These are phyloP conservation scores for Pyrrhia umbra DNA, from an alignment of 2,888 invertebrate species.

Conservation along the genomic window DNA sequence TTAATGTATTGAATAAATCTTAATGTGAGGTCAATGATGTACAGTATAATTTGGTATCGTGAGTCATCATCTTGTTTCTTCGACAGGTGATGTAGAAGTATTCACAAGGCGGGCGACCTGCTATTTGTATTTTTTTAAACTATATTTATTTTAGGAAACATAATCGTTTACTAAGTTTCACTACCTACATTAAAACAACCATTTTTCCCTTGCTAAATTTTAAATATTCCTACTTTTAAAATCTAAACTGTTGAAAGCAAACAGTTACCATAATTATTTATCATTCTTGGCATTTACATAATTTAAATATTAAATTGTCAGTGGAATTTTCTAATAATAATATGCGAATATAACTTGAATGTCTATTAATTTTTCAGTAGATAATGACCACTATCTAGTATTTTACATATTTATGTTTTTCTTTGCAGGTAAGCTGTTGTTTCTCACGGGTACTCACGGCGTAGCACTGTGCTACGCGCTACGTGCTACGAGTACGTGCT, in stretches of 20 bases:
- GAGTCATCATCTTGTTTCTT: slow-evolving; percentile 16
- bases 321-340: background rate
- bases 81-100: slow-evolving; percentile 1
- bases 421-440: slow-evolving; percentile 47
- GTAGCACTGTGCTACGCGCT: background rate
- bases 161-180: background rate
- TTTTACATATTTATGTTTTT: slow-evolving; percentile 7
- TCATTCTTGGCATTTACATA: slow-evolving; percentile 3
- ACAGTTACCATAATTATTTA: background rate
- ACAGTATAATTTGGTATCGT: background rate
- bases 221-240: no score
- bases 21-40: slow-evolving; percentile 43
- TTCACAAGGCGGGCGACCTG: slow-evolving; percentile 2
- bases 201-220: no score
- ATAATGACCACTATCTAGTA: background rate
- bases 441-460: slow-evolving; percentile 37
- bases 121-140: background rate
- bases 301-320: background rate
- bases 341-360: slow-evolving; percentile 1
- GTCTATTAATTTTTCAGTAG: slow-evolving; percentile 3
- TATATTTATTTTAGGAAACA: background rate
- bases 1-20: slow-evolving; percentile 43
- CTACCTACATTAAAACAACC: no score
- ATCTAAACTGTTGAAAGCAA: no score
- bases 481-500: background rate